Conservation (phyloP, 1,140 invertebrate genomes). For the Plodia interpunctella region DNA sequence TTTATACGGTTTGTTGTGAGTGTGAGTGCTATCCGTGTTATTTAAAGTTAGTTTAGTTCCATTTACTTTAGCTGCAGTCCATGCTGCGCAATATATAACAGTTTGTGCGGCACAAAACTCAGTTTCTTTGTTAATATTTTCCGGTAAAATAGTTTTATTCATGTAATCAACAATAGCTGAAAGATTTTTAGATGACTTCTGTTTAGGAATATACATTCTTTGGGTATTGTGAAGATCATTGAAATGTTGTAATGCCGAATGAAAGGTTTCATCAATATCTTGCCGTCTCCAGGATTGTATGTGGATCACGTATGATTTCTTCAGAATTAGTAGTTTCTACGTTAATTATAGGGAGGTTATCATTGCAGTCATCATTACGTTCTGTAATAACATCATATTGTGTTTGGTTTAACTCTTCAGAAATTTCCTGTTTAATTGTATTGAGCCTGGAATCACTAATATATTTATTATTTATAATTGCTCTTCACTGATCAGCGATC, state of each 20-base stretch:
- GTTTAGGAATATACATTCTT: slow-evolving; percentile 27
- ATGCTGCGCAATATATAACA: slow-evolving; percentile 22
- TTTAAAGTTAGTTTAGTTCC: slow-evolving; percentile 10
- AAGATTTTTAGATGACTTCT: slow-evolving; percentile 26
- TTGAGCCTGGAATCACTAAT: slow-evolving; percentile 15
- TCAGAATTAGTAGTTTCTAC: not conserved
- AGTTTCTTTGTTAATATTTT: slow-evolving; percentile 15
- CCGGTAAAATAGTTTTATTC: slow-evolving; percentile 18
- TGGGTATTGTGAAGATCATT: slow-evolving; percentile 10
- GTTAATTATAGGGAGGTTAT: not conserved
- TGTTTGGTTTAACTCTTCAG: not conserved
- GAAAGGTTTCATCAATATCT: not conserved
- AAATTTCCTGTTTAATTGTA: slow-evolving; percentile 17
- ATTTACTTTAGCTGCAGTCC: slow-evolving; percentile 21
- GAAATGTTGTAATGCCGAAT: not conserved
- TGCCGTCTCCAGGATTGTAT: not conserved
- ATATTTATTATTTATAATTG: slow-evolving; percentile 26
- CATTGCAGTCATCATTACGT: not conserved
- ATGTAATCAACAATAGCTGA: slow-evolving; percentile 15
- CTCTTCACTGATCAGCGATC: slow-evolving; percentile 26
- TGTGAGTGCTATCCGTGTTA: not conserved
- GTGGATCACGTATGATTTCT: not conserved
- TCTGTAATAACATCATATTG: not conserved
- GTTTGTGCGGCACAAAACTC: slow-evolving; percentile 18
- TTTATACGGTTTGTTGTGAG: not conserved